A percentile compares a stretch with the other conserved stretches of the same genome.
phyloP scores from a whole-genome alignment of 2,113 vertebrate genomes.

The Leptobrachium ailaonicum region DNA sequence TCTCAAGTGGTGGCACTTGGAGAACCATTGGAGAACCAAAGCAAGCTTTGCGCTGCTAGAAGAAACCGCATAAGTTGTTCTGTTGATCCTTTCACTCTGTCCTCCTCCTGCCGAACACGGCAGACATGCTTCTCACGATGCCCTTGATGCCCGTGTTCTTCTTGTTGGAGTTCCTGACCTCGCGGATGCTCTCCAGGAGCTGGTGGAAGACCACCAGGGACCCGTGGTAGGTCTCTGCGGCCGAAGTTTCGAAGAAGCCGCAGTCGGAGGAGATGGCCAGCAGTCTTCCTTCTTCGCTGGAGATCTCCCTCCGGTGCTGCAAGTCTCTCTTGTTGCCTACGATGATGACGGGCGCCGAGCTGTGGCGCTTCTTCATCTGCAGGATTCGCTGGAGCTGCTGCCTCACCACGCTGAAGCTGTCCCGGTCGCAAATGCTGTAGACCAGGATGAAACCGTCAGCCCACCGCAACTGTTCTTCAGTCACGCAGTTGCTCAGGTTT shows the following conservation, averaged over 20 bases:
- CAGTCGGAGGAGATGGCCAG: slow-evolving; percentile 58
- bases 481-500: slow-evolving; percentile 52
- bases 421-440: slow-evolving; percentile 67
- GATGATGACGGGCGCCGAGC: slow-evolving; percentile 54
- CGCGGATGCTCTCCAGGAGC: slow-evolving; percentile 59
- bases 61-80: too few species aligned
- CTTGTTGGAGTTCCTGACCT: slow-evolving; percentile 49
- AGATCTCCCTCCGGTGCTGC: slow-evolving; percentile 57
- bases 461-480: slow-evolving; percentile 63
- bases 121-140: slow-evolving; percentile 62
- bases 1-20: neutral
- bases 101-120: slow-evolving; percentile 61
- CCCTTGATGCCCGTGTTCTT: slow-evolving; percentile 57
- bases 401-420: slow-evolving; percentile 61
- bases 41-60: too few species aligned
- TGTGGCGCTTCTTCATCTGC: slow-evolving; percentile 48
- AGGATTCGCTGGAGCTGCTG: slow-evolving; percentile 61
- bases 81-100: slow-evolving; percentile 47
- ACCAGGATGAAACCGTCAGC: slow-evolving; percentile 64
- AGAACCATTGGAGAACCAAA: neutral
- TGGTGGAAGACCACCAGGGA: slow-evolving; percentile 63
- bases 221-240: slow-evolving; percentile 64
- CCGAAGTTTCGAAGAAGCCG: slow-evolving; percentile 64
- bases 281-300: slow-evolving; percentile 61
- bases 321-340: slow-evolving; percentile 67